Evolutionary conservation across 2,797 vertebrate species (phyloP).

Genomic region (Melanotaenia boesemani): DNA sequence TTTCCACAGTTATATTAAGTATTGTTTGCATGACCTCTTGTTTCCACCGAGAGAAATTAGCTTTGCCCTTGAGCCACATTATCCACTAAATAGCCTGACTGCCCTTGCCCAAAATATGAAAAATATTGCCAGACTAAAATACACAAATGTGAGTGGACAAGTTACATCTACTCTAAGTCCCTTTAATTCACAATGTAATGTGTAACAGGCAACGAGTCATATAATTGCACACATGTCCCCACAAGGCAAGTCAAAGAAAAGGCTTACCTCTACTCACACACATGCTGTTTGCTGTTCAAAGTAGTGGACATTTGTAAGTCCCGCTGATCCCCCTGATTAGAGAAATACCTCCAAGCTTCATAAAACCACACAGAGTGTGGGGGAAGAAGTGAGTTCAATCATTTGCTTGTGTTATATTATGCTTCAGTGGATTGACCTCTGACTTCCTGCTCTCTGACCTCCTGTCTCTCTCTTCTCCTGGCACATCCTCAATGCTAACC

Average conservation of each 20-base stretch:
- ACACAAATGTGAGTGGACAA: neutral
- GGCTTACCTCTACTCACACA: conserved; percentile 37
- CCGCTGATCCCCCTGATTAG: conserved; percentile 77
- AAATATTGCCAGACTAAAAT: neutral
- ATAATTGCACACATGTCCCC: conserved; percentile 41
- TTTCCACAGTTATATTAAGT: neutral
- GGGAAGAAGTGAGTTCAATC: conserved; percentile 55
- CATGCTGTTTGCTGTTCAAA: conserved; percentile 50
- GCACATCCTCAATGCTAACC: conserved; percentile 67
- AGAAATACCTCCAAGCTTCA: conserved; percentile 65
- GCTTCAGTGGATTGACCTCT: conserved; percentile 77
- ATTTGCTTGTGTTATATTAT: conserved; percentile 71
- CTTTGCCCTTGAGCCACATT: neutral
- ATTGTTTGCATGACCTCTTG: neutral
- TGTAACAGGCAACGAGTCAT: conserved; percentile 22
- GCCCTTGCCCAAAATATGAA: conserved; percentile 1
- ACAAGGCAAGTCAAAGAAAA: conserved; percentile 28
- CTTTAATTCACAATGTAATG: conserved; percentile 21
- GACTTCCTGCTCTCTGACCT: conserved; percentile 45
- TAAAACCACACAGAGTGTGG: conserved; percentile 36
- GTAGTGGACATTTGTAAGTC: conserved; percentile 76
- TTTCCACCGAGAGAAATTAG: neutral
- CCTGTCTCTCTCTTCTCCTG: conserved; percentile 22
- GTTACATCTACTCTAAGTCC: conserved; percentile 8
- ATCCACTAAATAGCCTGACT: neutral